Evolutionary conservation across 2,113 vertebrate species (phyloP).

Genomic region (Notechis scutatus): DNA sequence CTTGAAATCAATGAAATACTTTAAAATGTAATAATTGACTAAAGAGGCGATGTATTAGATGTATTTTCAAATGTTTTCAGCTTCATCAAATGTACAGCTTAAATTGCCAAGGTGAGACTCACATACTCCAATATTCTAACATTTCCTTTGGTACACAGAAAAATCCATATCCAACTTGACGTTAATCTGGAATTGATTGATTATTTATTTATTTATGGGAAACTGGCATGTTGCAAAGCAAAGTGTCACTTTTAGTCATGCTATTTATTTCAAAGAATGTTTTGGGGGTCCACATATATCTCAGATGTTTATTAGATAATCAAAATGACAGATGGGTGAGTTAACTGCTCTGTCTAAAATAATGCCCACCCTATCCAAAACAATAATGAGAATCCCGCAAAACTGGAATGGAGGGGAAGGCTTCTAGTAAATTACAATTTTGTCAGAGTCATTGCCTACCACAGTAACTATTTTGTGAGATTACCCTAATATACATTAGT

Average conservation of each 20-base stretch:
- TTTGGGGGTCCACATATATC: not conserved
- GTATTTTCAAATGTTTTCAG: not conserved
- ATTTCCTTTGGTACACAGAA: not conserved
- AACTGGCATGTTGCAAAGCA: not conserved
- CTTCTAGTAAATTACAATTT: not conserved
- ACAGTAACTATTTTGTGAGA: not conserved
- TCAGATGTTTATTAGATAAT: not conserved
- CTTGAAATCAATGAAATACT: not conserved
- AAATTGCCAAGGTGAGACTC: not conserved
- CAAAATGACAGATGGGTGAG: not conserved
- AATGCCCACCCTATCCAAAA: not conserved
- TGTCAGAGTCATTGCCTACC: not conserved
- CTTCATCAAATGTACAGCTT: not conserved
- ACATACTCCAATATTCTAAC: not conserved
- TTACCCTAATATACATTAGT: not conserved
- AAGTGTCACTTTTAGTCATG: not conserved
- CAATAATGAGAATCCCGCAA: not conserved
- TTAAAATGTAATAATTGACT: not conserved
- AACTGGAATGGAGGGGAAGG: not conserved
- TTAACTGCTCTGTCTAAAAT: not conserved
- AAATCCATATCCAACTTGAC: not conserved
- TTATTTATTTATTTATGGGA: not conserved
- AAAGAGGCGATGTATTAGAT: not conserved
- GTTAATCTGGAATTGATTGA: not conserved
- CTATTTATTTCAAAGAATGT: not conserved